Conservation (phyloP, 2,888 invertebrate species). For the Stenotaenia linearis region DNA sequence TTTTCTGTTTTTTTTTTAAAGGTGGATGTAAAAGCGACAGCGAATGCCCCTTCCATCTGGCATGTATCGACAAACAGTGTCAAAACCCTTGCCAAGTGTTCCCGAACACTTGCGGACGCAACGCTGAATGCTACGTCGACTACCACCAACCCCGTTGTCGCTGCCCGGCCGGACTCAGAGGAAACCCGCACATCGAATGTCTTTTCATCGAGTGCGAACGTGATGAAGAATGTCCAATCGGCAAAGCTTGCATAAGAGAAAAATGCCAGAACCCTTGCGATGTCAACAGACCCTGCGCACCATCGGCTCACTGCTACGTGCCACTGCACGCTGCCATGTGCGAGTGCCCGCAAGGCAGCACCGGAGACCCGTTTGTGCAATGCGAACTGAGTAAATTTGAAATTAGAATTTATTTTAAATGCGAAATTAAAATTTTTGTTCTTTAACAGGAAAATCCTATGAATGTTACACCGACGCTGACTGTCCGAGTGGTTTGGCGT, state of each 20-base stretch:
- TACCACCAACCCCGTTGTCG: conserved; percentile 61
- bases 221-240: conserved; percentile 40
- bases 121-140: conserved; percentile 58
- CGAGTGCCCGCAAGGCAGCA: conserved; percentile 59
- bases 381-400: conserved; percentile 35
- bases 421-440: background rate
- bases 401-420: background rate
- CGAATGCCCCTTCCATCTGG: conserved; percentile 40
- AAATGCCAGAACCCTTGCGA: conserved; percentile 66
- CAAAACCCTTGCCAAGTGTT: conserved; percentile 71
- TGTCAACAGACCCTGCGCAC: conserved; percentile 44
- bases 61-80: conserved; percentile 56
- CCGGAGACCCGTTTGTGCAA: conserved; percentile 40
- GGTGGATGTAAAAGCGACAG: conserved; percentile 46
- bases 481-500: conserved; percentile 71
- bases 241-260: conserved; percentile 55
- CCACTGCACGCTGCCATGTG: conserved; percentile 48
- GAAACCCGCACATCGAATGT: conserved; percentile 56
- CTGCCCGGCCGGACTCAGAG: conserved; percentile 67
- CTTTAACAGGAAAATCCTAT: conserved; percentile 38
- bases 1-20: conserved; percentile 32
- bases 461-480: conserved; percentile 71
- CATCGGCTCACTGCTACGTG: conserved; percentile 63
- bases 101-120: conserved; percentile 63
- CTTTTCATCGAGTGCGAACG: conserved; percentile 34